Base-by-base conservation (phyloP, 2,888 invertebrate genomes). In the Nemurella pictetii region DNA sequence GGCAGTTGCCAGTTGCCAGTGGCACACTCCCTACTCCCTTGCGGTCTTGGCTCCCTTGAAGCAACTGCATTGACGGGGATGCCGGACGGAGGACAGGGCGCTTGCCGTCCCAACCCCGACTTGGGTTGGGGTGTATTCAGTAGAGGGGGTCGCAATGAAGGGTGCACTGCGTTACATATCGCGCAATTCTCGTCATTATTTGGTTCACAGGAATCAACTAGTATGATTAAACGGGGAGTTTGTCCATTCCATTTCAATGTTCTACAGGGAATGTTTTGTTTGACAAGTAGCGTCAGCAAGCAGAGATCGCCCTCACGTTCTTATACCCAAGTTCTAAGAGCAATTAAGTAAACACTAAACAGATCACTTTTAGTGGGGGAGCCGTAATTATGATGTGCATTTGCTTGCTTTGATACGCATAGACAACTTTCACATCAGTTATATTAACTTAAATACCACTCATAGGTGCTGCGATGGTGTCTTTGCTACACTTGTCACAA, bases 401-500 rank as follows among this genome's bases (percentile, higher is more conserved):
- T 55, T 55, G 55, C 55, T 55, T 55, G 55, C 55, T 12, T 3
- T 55, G 55, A 55, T 55, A 55, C n/a, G 20, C 55, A 55, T 75
- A 26, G 75, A 75, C 75, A 28, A 29, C 29, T 26, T 75, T 75
- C 5, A 9, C 75, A 75, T 75, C 75, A 28, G 5, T 29, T 27
- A 81, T 81, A n/a, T n/a, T n/a, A n/a, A n/a, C n/a, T n/a, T n/a
- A n/a, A n/a, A n/a, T 81, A 20, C 55, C 35, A 25, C 81, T 81
- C 81, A 81, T 81, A 36, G 36, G 36, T 4, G 36, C n/a, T 36
- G 30, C 30, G 36, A 81, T n/a, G n/a, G 36, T 55, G 32, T n/a
- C n/a, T n/a, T n/a, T n/a, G 32, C n/a, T 36, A 81, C 81, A 81
- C 30, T 81, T 81, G 32, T 81, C 35, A 32, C 55, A 55, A 55